A percentile compares a stretch with the other conserved stretches of the same genome.
phyloP scores from a whole-genome alignment of 2,797 vertebrate genomes.

The Harpagifer antarcticus region DNA sequence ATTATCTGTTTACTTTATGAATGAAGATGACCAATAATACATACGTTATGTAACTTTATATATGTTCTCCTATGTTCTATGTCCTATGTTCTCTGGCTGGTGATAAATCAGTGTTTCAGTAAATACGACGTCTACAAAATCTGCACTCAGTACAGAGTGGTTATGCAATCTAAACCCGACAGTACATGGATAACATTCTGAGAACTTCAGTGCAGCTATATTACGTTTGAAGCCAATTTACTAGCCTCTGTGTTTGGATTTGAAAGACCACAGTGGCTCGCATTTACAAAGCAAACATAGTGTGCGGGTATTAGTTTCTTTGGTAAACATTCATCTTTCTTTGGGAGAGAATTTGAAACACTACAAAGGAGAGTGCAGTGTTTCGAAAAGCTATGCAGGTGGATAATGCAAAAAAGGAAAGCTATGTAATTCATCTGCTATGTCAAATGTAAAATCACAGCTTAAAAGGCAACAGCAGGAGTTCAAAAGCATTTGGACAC shows the following conservation, averaged over 20 bases:
- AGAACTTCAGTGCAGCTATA: constrained; percentile 11
- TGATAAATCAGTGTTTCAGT: constrained; percentile 47
- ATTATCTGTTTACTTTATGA: constrained; percentile 48
- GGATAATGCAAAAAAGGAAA: not conserved
- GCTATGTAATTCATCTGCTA: not conserved
- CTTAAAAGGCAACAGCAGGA: not conserved
- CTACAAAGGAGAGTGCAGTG: too few species aligned
- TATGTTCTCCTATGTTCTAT: constrained; percentile 34
- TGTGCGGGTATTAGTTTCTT: not conserved
- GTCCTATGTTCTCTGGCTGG: not conserved
- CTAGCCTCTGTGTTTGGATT: constrained; percentile 1
- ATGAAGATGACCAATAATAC: constrained; percentile 25
- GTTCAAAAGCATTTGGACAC: not conserved
- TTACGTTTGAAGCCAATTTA: constrained; percentile 9
- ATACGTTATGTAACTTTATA: constrained; percentile 63
- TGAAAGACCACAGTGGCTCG: not conserved
- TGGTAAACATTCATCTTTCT: not conserved
- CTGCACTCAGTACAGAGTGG: constrained; percentile 10
- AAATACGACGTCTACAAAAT: constrained; percentile 57
- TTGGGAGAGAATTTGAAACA: not conserved
- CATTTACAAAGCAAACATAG: not conserved
- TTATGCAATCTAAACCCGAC: constrained; percentile 49
- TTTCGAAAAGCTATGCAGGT: too few species aligned
- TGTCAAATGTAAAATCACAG: not conserved
- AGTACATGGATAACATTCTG: constrained; percentile 2